phyloP scores from a whole-genome alignment of 1,140 invertebrate genomes.

The Diuraphis noxia region DNA sequence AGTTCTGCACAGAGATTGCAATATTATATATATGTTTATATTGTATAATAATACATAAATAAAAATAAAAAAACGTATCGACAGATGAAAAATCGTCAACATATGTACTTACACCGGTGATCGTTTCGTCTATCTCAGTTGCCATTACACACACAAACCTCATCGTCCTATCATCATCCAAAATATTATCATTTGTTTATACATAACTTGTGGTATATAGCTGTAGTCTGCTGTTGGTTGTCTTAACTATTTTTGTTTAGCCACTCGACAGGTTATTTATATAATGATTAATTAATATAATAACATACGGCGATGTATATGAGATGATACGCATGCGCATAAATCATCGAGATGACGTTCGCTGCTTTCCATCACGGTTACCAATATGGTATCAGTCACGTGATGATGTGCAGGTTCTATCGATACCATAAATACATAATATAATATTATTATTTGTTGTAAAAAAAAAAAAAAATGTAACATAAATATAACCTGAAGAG shows the following conservation, averaged over 20 bases:
- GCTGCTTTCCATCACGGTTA: neutral
- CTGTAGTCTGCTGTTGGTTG: neutral
- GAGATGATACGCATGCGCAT: neutral
- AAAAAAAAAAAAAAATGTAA: no score
- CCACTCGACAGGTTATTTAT: neutral
- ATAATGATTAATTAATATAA: no score
- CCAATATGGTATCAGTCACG: neutral
- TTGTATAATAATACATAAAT: neutral
- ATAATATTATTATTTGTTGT: no score
- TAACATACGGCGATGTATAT: no score
- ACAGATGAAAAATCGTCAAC: neutral
- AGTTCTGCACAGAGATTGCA: no score
- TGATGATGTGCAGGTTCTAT: neutral
- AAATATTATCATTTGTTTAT: neutral
- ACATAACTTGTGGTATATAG: no score
- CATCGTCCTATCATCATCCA: no score
- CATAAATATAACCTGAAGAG: no score
- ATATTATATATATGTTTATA: no score
- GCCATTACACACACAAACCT: no score
- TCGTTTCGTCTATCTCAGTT: neutral
- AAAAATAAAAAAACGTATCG: neutral
- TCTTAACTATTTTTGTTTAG: neutral
- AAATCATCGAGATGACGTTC: neutral
- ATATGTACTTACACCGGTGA: neutral
- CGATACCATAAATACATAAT: neutral